These are phyloP conservation scores for Neopipo cinnamomea DNA, from an alignment of 2,113 vertebrate species.

Conservation along the genomic window DNA sequence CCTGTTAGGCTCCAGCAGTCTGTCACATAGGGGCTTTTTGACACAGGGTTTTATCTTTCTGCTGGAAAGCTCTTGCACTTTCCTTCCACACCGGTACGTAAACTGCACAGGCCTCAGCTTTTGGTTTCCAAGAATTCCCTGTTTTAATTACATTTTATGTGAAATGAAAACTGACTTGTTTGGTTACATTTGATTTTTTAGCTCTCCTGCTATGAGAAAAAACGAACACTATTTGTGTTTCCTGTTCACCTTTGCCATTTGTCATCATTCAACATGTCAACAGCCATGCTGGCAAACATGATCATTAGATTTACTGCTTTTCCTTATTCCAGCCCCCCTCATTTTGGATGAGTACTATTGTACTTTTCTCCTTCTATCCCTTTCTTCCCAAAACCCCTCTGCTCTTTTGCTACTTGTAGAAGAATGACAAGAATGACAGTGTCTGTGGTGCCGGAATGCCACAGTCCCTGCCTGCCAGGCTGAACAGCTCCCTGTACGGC, in stretches of 20 bases:
- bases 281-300: neutral
- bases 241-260: neutral
- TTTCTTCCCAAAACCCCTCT: neutral
- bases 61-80: neutral
- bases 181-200: neutral
- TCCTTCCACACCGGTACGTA: neutral
- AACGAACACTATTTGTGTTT: neutral
- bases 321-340: neutral
- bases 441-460: rapidly evolving
- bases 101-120: neutral
- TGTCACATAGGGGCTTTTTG: neutral
- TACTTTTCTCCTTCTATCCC: neutral
- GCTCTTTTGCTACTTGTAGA: neutral
- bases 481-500: neutral
- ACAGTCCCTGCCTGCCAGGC: neutral
- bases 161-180: neutral
- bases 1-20: neutral
- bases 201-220: neutral
- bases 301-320: neutral
- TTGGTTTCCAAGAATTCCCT: neutral
- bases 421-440: neutral
- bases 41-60: neutral
- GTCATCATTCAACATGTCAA: neutral
- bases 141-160: neutral
- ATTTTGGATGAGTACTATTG: neutral